Evolutionary conservation across 2,888 invertebrate species (phyloP), one percentile per base, ranked within the genome.

Genomic region (Acronicta alni): DNA sequence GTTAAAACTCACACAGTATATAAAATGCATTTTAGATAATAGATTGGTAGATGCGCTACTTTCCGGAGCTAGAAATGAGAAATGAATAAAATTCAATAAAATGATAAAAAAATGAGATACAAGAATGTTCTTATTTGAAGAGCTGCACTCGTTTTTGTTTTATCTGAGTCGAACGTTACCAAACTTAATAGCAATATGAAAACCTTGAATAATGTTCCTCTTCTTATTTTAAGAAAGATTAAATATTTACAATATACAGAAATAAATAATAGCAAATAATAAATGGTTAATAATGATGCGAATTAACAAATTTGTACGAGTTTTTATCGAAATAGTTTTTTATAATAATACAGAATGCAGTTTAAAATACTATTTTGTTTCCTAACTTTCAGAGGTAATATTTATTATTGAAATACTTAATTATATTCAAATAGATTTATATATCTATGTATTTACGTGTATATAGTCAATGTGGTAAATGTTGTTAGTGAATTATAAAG

Each of bases 351-450:
- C 91, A 92, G 89, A 89, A 88, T 86, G 85, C 91, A 90, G 89
- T 92, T 92, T 87, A 85, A 87, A 89, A 85, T 85, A 83, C 82
- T 92, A 92, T 94, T 94, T 94, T 93, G 90, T 94, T 94, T 95
- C 92, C 92, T 95, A 95, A 95, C 95, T 94, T 95, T 92, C 92
- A 95, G 94, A 94, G 93, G 91, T 89, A 95, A 93, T 95, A 95
- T 95, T 95, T 95, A 95, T 95, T 94, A 94, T 95, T 94, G 77
- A 77, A 87, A 86, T 95, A 35, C 35, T 35, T 35, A 93, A 92
- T 88, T 80, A 94, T 95, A 89, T 92, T 94, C 90, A 95, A 94
- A 95, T 94, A 95, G 95, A 95, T 90, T 93, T 95, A 95, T 95
- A 95, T 95, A 95, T 95, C 91, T 95, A 94, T 94, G 91, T 95